A percentile compares a stretch with the other conserved stretches of the same genome.
Evolutionary conservation across 2,113 vertebrate species (phyloP).

Genomic region (Hirundichthys speculiger): DNA sequence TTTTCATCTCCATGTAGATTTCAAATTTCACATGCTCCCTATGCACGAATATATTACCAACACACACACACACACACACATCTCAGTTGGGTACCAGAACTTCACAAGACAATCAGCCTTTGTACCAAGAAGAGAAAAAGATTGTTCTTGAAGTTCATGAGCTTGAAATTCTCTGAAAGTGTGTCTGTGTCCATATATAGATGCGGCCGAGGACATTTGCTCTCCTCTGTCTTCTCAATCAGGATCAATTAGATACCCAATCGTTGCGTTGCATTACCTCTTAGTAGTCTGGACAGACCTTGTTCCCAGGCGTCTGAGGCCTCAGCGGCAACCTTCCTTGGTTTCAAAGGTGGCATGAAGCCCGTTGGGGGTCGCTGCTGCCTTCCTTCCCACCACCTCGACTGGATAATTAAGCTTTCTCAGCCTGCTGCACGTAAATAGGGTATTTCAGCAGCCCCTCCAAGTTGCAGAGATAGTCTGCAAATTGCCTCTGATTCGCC

Average conservation of each 20-base stretch:
- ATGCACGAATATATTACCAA: conserved; percentile 52
- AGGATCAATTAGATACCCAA: conserved; percentile 70
- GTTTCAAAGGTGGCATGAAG: conserved; percentile 52
- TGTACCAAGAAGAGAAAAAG: conserved; percentile 27
- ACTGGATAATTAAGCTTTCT: conserved; percentile 78
- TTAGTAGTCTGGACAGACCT: not conserved
- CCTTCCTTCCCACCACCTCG: conserved; percentile 65
- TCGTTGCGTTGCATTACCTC: conserved; percentile 26
- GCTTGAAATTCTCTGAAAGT: conserved; percentile 26
- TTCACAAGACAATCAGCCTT: conserved; percentile 66
- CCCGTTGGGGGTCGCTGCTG: conserved; percentile 44
- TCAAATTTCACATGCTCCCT: conserved; percentile 27
- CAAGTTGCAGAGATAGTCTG: conserved; percentile 71
- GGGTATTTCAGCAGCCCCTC: conserved; percentile 65
- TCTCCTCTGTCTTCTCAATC: conserved; percentile 56
- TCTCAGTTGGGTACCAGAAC: conserved; percentile 55
- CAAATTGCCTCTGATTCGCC: conserved; percentile 79
- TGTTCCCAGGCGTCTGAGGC: conserved; percentile 49
- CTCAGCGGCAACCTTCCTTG: conserved; percentile 1
- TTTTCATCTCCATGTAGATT: conserved; percentile 48
- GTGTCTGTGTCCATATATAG: no score
- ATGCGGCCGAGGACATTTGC: conserved; percentile 52
- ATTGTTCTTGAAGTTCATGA: conserved; percentile 47
- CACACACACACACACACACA: conserved; percentile 52
- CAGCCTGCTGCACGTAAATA: conserved; percentile 69